phyloP scores from a whole-genome alignment of 2,113 vertebrate genomes.

The Sylvilagus bachmani region DNA sequence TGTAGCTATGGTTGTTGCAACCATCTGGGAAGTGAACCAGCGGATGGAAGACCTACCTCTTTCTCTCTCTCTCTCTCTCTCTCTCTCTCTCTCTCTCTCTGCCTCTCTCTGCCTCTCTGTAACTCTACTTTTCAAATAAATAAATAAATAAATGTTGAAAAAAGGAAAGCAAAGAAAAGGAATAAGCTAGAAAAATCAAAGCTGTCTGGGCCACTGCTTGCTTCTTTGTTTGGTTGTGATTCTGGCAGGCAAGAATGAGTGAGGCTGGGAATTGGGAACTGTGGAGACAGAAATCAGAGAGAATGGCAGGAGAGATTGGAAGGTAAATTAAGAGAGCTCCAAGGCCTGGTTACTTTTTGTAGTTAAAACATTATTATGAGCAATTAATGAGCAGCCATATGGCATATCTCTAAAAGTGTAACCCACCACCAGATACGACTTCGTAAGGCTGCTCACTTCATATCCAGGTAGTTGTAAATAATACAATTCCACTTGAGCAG shows the following conservation, averaged over 20 bases:
- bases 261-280: too few relatives aligned
- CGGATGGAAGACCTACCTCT: too few relatives aligned
- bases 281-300: background rate
- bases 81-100: too few relatives aligned
- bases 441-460: background rate
- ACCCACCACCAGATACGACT: conserved; percentile 26
- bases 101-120: too few relatives aligned
- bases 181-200: background rate
- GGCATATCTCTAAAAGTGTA: conserved; percentile 48
- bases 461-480: conserved; percentile 18
- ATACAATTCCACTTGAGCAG: background rate
- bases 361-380: conserved; percentile 67
- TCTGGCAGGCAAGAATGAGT: background rate
- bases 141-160: too few relatives aligned
- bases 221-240: background rate
- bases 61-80: too few relatives aligned
- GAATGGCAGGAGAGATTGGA: background rate
- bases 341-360: conserved; percentile 52
- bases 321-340: conserved; percentile 27
- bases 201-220: background rate
- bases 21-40: too few relatives aligned
- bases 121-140: too few relatives aligned
- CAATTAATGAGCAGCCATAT: conserved; percentile 75
- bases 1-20: too few relatives aligned
- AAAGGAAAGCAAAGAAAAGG: background rate